Evolutionary conservation across 2,113 vertebrate species (phyloP), one percentile per base, ranked within the genome.

Genomic region (Pollimyrus isidori): DNA sequence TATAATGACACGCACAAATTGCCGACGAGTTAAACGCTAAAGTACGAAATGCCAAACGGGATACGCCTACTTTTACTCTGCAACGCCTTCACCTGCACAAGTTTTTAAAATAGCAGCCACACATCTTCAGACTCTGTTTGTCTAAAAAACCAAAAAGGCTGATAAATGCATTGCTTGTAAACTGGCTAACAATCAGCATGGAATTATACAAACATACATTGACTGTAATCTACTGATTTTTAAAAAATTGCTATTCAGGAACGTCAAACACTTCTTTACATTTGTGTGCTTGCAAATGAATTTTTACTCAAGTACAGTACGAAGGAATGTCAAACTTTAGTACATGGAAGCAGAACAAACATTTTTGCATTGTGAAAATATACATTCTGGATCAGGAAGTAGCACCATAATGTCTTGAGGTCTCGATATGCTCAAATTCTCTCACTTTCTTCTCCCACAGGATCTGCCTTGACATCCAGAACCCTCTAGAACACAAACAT

Each of bases 391-490:
- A 96, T 96, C 95, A 97, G 94, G 96, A 96, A 96, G 96, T 99
- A 98, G 98, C 98, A 98, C 98, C 98, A 97, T 96, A 95, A 95
- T 96, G 93, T 97, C 94, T 97, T 96, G 97, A 99, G 97, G 97
- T 98, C 96, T 97, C 87, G 91, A 95, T 94, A 92, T 93, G 88
- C 93, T 88, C 93, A 91, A 91, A 94, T 89, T 92, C 89, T 92
- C 93, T 96, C 96, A 99, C 96, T 99, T 99, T 95, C 97, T 97
- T 94, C 96, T 97, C 86, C 97, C 97, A 89, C 97, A 98, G 95
- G 96, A 96, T 92, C 97, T 97, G 90, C 97, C 97, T 94, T 95
- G 95, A 89, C 97, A 97, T 93, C 96, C 97, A 83, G 94, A 93
- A 3, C 94, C 96, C 87, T 93, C 97, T 97, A 90, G n/a, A 11